Percentiles rank a stretch among this genome's conserved stretches.
Conservation (phyloP, 2,888 invertebrate genomes). For the Aromia moschata region DNA sequence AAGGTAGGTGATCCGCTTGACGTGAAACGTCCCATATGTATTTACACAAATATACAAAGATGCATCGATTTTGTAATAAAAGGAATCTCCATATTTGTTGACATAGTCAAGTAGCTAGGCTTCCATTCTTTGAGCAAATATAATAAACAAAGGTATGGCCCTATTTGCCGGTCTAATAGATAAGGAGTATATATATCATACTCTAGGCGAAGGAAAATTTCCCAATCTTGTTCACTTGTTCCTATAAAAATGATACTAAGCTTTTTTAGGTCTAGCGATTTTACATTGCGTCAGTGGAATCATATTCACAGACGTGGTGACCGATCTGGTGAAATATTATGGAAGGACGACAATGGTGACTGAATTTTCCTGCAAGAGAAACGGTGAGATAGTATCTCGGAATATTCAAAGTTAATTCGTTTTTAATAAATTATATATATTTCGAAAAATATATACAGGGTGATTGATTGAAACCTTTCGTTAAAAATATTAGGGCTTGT, state of each 20-base stretch:
- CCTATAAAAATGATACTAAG: neutral
- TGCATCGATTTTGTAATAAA: conserved; percentile 6
- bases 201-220: neutral
- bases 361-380: conserved; percentile 43
- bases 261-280: neutral
- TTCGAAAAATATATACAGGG: too few relatives aligned
- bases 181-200: neutral
- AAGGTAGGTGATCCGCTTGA: too few relatives aligned
- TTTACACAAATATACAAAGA: too few relatives aligned
- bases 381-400: too few relatives aligned
- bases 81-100: conserved; percentile 5
- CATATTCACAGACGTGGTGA: conserved; percentile 6
- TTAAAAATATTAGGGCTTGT: too few relatives aligned
- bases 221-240: neutral
- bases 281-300: neutral
- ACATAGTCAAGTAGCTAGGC: neutral
- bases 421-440: too few relatives aligned
- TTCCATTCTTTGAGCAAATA: neutral
- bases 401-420: too few relatives aligned
- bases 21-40: too few relatives aligned
- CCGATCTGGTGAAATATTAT: conserved; percentile 11
- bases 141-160: neutral
- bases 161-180: conserved; percentile 10
- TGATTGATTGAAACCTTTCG: too few relatives aligned
- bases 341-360: conserved; percentile 31